These are phyloP conservation scores for Artemisiospiza belli DNA, from an alignment of 2,113 vertebrate species.

Conservation along the genomic window DNA sequence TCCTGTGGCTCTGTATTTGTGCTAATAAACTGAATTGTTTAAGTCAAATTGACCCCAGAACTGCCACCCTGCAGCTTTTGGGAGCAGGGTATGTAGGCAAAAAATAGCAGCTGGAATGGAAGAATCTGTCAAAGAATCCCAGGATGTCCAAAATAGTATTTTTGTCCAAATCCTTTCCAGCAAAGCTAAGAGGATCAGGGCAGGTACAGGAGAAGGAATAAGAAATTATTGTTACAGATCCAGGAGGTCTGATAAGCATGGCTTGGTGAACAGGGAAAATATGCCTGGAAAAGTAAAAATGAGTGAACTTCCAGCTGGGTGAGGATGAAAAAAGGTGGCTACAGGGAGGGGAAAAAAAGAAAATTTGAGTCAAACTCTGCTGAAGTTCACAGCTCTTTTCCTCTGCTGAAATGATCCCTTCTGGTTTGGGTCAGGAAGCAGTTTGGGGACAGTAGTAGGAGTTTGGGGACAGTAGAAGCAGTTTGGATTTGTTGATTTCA, in stretches of 20 bases:
- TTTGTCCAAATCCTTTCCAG: neutral
- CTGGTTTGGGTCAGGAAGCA: neutral
- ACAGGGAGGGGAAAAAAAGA: neutral
- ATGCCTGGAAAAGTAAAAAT: neutral
- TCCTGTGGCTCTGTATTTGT: neutral
- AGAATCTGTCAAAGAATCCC: neutral
- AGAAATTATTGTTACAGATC: neutral
- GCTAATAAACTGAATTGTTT: neutral
- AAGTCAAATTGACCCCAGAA: neutral
- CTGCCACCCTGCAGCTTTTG: neutral
- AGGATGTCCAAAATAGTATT: neutral
- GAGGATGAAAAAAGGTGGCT: neutral
- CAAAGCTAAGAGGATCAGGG: neutral
- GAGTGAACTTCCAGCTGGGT: neutral
- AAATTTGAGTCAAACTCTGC: neutral
- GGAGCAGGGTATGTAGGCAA: neutral
- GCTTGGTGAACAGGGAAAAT: neutral
- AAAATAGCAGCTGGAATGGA: neutral
- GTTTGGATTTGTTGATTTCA: neutral
- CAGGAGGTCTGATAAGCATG: neutral
- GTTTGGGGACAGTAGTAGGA: neutral
- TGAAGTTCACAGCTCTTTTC: neutral
- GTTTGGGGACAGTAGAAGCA: neutral
- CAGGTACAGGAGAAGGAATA: neutral
- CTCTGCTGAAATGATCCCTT: neutral